phyloP scores from a whole-genome alignment of 2,888 invertebrate species.

The Ametastegia equiseti region DNA sequence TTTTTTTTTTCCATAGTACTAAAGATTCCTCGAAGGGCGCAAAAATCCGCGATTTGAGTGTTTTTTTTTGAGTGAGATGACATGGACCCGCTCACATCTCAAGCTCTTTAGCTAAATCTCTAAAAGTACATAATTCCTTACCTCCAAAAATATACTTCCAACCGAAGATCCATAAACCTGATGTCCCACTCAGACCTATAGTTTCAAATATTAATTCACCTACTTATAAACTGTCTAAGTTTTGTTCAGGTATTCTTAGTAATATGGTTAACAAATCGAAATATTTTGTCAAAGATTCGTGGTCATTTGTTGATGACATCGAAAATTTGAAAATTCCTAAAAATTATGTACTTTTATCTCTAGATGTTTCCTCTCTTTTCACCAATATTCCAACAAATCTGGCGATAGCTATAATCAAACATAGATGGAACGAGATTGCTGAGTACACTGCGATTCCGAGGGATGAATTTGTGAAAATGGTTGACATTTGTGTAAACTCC shows the following conservation, averaged over 20 bases:
- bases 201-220: background rate
- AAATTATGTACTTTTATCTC: constrained; percentile 30
- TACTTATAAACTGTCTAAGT: background rate
- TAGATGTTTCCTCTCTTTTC: constrained; percentile 53
- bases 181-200: background rate
- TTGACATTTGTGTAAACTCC: background rate
- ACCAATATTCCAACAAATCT: constrained; percentile 53
- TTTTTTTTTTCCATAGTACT: too few species aligned
- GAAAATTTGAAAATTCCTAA: background rate
- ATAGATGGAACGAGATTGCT: background rate
- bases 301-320: background rate
- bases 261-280: background rate
- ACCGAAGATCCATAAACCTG: constrained; percentile 20
- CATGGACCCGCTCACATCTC: too few species aligned
- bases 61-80: too few species aligned
- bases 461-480: background rate
- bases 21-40: too few species aligned
- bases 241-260: background rate
- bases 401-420: background rate
- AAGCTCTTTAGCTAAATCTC: background rate
- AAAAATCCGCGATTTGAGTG: too few species aligned
- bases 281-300: background rate
- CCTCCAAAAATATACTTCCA: background rate
- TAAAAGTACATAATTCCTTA: background rate
- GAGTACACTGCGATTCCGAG: too few species aligned